phyloP scores from a whole-genome alignment of 2,113 vertebrate genomes.

The Lethenteron reissneri region DNA sequence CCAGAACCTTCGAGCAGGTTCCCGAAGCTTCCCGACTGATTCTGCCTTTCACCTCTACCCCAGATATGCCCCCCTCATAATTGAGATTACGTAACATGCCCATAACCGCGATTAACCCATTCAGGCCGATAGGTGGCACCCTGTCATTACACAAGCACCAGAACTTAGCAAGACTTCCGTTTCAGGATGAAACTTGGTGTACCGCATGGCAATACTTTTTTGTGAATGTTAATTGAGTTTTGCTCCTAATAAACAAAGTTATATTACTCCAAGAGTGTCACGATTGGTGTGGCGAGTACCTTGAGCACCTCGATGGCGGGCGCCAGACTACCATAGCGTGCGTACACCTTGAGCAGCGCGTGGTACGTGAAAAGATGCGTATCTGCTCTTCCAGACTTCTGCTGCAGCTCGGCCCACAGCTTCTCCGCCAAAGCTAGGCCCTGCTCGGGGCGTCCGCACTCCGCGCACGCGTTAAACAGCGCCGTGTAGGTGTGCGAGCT shows the following conservation, averaged over 20 bases:
- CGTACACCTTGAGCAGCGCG: conserved; percentile 49
- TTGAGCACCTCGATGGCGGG: conserved; percentile 46
- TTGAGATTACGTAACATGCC: no score
- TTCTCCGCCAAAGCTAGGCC: conserved; percentile 49
- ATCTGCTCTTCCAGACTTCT: conserved; percentile 13
- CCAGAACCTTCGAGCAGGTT: no score
- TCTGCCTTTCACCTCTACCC: no score
- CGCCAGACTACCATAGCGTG: conserved; percentile 40
- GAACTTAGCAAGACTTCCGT: no score
- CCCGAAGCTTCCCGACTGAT: no score
- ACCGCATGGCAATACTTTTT: neutral
- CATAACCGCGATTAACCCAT: no score
- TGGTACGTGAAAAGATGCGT: conserved; percentile 45
- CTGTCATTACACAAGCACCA: no score
- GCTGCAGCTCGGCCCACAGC: conserved; percentile 40
- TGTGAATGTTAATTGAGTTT: no score
- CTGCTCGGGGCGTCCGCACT: conserved; percentile 39
- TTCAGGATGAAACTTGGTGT: neutral
- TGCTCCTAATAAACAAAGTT: no score
- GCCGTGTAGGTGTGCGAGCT: conserved; percentile 61
- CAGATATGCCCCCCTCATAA: no score
- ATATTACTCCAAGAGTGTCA: no score
- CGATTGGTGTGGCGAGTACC: conserved; percentile 21
- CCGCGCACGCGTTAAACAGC: conserved; percentile 69
- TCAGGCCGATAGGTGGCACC: no score